phyloP scores from a whole-genome alignment of 2,888 invertebrate species.

The Lysandra coridon region DNA sequence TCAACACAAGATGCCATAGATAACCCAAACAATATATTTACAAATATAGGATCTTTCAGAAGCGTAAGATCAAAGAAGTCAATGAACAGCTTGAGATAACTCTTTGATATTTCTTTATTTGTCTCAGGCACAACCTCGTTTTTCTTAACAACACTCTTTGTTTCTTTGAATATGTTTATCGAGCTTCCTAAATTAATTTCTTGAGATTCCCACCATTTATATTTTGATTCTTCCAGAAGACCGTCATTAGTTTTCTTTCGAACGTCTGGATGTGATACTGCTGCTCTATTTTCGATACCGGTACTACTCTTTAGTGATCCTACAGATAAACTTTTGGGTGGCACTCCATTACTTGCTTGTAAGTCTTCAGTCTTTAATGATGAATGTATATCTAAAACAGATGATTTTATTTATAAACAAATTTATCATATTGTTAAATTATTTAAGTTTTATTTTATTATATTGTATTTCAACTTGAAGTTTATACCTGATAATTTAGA shows the following conservation, averaged over 20 bases:
- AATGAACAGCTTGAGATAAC: slow-evolving; percentile 59
- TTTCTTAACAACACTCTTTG: slow-evolving; percentile 47
- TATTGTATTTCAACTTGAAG: background rate
- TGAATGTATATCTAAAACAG: slow-evolving; percentile 53
- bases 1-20: slow-evolving; percentile 85
- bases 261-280: slow-evolving; percentile 70
- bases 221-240: slow-evolving; percentile 55
- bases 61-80: slow-evolving; percentile 83
- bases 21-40: slow-evolving; percentile 84
- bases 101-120: slow-evolving; percentile 48
- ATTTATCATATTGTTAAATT: background rate
- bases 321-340: slow-evolving; percentile 65
- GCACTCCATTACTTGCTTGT: slow-evolving; percentile 50
- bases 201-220: slow-evolving; percentile 80
- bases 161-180: slow-evolving; percentile 78
- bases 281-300: slow-evolving; percentile 61
- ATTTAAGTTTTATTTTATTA: background rate
- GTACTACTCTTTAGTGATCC: slow-evolving; percentile 58
- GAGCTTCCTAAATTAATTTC: slow-evolving; percentile 82
- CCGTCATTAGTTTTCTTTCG: slow-evolving; percentile 54
- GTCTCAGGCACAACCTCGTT: slow-evolving; percentile 47
- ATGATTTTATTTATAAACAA: slow-evolving; percentile 22
- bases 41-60: slow-evolving; percentile 83
- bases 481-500: slow-evolving; percentile 55
- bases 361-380: slow-evolving; percentile 50